Conservation (phyloP, 2,113 vertebrate genomes). For the Ranitomeya imitator region DNA sequence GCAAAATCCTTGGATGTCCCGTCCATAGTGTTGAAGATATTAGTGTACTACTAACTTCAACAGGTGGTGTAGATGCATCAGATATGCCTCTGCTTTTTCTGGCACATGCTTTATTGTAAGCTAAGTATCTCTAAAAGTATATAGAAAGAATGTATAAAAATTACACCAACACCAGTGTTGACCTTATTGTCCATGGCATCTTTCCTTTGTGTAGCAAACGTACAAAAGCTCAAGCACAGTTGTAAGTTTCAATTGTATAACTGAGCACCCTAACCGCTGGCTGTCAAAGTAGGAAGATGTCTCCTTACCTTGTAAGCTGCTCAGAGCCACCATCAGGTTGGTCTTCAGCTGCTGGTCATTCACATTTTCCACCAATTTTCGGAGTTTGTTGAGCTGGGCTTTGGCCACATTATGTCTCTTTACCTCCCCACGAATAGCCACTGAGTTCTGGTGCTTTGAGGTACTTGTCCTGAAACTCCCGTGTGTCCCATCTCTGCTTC, state of each 20-base stretch:
- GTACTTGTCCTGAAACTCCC: conserved; percentile 71
- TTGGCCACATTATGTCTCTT: conserved; percentile 74
- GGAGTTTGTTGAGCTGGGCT: conserved; percentile 69
- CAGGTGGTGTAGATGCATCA: not conserved
- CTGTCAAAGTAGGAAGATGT: not conserved
- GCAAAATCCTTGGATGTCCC: not conserved
- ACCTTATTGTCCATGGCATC: not conserved
- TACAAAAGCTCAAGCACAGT: too few species aligned
- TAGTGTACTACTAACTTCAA: not conserved
- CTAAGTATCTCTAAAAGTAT: too few species aligned
- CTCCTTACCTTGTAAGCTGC: conserved; percentile 75
- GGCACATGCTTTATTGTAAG: too few species aligned
- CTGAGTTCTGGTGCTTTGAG: conserved; percentile 70
- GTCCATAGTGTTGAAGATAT: not conserved
- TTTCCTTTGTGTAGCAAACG: not conserved
- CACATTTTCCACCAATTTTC: conserved; percentile 74
- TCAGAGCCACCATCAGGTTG: conserved; percentile 72
- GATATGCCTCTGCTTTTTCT: not conserved
- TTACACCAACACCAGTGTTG: not conserved
- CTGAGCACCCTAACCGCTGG: not conserved
- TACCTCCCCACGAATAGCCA: conserved; percentile 77
- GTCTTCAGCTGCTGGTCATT: conserved; percentile 71
- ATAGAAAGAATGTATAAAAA: not conserved
- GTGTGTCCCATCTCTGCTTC: conserved; percentile 39
- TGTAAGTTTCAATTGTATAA: too few species aligned